These are phyloP conservation scores for Alca torda DNA, from an alignment of 2,797 vertebrate species.

Conservation along the genomic window DNA sequence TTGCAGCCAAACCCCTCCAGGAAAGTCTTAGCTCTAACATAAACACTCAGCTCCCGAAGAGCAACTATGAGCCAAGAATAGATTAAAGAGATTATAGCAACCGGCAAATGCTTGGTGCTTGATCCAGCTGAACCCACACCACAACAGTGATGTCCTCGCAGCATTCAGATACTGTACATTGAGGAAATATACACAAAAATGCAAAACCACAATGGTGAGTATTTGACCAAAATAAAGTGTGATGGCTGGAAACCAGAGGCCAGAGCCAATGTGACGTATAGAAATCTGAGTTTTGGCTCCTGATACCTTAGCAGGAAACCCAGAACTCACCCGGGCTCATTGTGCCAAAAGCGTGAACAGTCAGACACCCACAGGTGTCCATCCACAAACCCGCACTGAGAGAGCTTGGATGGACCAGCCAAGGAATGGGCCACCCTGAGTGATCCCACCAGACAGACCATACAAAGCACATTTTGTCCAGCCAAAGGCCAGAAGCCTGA, in stretches of 20 bases:
- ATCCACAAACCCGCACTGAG: rapidly evolving
- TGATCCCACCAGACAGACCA: neutral
- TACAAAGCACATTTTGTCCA: rapidly evolving
- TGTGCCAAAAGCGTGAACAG: neutral
- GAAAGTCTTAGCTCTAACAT: neutral
- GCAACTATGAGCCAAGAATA: neutral
- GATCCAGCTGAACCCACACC: neutral
- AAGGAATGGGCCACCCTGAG: neutral
- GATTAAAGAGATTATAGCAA: neutral
- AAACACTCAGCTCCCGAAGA: neutral
- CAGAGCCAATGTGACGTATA: rapidly evolving
- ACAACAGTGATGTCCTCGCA: neutral
- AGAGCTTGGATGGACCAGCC: neutral
- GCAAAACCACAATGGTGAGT: rapidly evolving
- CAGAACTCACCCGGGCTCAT: rapidly evolving
- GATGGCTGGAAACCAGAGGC: neutral
- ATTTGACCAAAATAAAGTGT: rapidly evolving
- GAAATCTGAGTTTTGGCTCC: neutral
- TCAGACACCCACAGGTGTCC: too few relatives aligned
- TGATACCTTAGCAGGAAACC: neutral
- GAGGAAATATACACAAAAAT: neutral
- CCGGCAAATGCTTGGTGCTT: neutral
- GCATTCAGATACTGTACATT: neutral
- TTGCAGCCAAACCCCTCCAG: neutral
- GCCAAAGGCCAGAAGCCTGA: neutral